Conservation (phyloP, 2,797 vertebrate genomes). For the Salmo trutta region DNA sequence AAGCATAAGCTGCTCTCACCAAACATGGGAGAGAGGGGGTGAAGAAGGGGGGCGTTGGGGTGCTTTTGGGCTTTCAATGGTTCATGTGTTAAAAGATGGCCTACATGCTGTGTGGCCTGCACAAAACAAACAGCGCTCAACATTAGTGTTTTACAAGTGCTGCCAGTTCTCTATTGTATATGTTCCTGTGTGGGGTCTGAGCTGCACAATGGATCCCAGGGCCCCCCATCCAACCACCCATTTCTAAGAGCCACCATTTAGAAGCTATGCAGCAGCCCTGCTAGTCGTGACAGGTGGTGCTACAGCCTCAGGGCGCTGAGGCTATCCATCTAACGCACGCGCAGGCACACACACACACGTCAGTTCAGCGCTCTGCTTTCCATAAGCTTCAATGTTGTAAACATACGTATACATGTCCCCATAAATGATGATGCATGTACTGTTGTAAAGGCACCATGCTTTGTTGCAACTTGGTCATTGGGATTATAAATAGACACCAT, state of each 20-base stretch:
- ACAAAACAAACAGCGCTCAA: conserved; percentile 28
- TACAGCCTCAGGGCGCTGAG: conserved; percentile 30
- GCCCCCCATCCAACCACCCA: conserved; percentile 14
- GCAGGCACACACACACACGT: conserved; percentile 4
- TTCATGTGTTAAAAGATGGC: conserved; percentile 18
- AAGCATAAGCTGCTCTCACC: conserved; percentile 47
- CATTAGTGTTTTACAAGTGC: conserved; percentile 10
- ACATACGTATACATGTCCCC: conserved; percentile 11
- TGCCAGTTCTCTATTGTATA: conserved; percentile 14
- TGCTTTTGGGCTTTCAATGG: conserved; percentile 4
- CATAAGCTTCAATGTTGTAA: conserved; percentile 33
- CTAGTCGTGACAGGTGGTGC: conserved; percentile 52
- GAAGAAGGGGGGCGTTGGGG: conserved; percentile 13
- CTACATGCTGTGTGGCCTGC: conserved; percentile 28
- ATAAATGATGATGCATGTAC: conserved; percentile 51
- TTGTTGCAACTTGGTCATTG: conserved; percentile 48
- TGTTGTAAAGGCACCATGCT: conserved; percentile 22
- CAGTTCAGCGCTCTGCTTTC: conserved; percentile 18
- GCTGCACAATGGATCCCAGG: conserved; percentile 21
- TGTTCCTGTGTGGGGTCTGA: conserved; percentile 17
- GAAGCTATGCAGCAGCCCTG: conserved; percentile 15
- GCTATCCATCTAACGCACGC: conserved; percentile 16
- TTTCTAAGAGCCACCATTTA: conserved; percentile 27
- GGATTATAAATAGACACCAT: conserved; percentile 68
- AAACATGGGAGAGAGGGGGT: conserved; percentile 43